Percentiles rank a stretch among this genome's conserved stretches.
phyloP scores from a whole-genome alignment of 35 echinoderm and acorn worm species.

The Stichopus chloronotus region DNA sequence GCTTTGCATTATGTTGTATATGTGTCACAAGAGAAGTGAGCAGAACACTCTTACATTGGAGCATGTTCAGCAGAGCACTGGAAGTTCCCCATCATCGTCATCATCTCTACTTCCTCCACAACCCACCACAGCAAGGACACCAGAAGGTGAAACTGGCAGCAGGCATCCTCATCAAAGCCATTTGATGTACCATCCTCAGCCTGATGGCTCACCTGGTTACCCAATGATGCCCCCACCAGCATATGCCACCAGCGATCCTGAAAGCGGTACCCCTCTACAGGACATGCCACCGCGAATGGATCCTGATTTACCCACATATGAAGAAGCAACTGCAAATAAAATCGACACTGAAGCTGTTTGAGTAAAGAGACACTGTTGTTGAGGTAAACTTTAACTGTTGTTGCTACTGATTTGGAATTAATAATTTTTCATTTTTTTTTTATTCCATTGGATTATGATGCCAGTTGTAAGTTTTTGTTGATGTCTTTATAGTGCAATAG shows the following conservation, averaged over 20 bases:
- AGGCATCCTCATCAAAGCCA: background rate
- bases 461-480: no score
- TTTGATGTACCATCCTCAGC: background rate
- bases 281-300: background rate
- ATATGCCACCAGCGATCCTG: background rate
- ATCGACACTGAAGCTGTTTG: background rate
- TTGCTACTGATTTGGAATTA: no score
- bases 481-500: no score
- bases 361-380: no score
- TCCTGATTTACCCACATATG: slow-evolving; percentile 4
- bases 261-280: background rate
- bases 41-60: background rate
- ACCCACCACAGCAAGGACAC: background rate
- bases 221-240: background rate
- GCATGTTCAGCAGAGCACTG: background rate
- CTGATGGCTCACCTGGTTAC: background rate
- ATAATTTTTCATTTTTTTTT: no score
- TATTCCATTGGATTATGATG: no score
- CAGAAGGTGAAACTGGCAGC: background rate
- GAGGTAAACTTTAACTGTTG: no score
- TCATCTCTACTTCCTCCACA: background rate
- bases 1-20: background rate
- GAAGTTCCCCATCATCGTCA: background rate
- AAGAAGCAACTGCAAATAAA: slow-evolving; percentile 9
- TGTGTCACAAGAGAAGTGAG: background rate